Conservation (phyloP, 2,888 invertebrate genomes). For the Amiota mariae region DNA sequence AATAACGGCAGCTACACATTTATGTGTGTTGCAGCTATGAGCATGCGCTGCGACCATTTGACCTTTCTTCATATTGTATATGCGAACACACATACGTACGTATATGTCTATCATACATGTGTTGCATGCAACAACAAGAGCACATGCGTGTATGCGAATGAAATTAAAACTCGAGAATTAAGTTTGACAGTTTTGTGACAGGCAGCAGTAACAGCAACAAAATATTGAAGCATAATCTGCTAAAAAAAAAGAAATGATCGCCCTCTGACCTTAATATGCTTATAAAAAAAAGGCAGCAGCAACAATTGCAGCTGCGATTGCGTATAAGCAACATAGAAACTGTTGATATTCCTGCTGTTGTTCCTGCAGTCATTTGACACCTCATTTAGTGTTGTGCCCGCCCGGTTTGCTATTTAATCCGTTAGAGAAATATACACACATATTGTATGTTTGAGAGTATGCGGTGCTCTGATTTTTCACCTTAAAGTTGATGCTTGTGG, state of each 20-base stretch:
- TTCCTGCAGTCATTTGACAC: slow-evolving; percentile 70
- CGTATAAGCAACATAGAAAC: not conserved
- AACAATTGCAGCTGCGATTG: not conserved
- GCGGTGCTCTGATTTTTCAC: slow-evolving; percentile 7
- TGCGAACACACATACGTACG: not conserved
- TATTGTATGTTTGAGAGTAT: not conserved
- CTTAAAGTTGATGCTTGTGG: not conserved
- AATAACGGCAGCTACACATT: too few relatives aligned
- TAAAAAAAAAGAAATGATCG: slow-evolving; percentile 45
- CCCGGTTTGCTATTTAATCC: too few relatives aligned
- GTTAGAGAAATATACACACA: slow-evolving; percentile 4
- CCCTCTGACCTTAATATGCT: slow-evolving; percentile 68
- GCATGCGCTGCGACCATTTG: slow-evolving; percentile 9
- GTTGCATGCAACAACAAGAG: not conserved
- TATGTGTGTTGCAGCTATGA: not conserved
- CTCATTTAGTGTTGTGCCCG: slow-evolving; percentile 61
- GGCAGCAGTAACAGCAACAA: slow-evolving; percentile 45
- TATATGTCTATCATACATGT: not conserved
- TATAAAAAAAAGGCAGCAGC: slow-evolving; percentile 40
- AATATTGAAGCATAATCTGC: not conserved
- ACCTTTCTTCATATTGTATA: slow-evolving; percentile 6
- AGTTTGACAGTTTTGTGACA: slow-evolving; percentile 66
- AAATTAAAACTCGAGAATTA: slow-evolving; percentile 53
- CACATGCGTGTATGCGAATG: slow-evolving; percentile 45
- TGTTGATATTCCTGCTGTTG: not conserved